Percentiles rank a stretch among this genome's conserved stretches.
These are phyloP conservation scores for Luperina testacea DNA, from an alignment of 2,888 invertebrate genomes.

Conservation along the genomic window DNA sequence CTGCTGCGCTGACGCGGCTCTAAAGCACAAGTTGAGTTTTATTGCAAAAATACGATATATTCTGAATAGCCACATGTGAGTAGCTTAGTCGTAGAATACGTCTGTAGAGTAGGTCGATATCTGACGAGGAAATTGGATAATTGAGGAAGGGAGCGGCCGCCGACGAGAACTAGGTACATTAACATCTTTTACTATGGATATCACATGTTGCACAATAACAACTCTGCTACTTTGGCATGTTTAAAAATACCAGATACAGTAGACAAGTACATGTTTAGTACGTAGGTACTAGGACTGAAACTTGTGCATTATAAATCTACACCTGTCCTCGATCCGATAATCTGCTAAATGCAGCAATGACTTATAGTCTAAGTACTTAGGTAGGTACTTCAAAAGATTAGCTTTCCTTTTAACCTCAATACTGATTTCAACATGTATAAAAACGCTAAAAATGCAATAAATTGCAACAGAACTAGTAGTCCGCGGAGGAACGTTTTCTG, in stretches of 20 bases:
- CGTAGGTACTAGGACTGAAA: background rate
- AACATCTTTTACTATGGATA: conserved; percentile 36
- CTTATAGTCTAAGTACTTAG: background rate
- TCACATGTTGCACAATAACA: conserved; percentile 45
- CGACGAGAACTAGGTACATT: conserved; percentile 52
- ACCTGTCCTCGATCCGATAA: background rate
- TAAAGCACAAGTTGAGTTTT: background rate
- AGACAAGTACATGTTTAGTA: background rate
- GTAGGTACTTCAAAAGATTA: background rate
- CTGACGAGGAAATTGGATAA: conserved; percentile 86
- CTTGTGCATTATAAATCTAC: background rate
- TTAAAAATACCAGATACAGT: conserved; percentile 1
- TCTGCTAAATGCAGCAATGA: background rate
- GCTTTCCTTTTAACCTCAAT: conserved; percentile 9
- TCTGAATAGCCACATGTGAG: conserved; percentile 44
- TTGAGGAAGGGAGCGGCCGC: conserved; percentile 86
- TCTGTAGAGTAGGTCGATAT: conserved; percentile 76
- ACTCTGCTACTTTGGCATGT: background rate
- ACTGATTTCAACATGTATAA: conserved; percentile 30
- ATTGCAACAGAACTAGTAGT: conserved; percentile 47
- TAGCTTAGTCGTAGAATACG: conserved; percentile 52
- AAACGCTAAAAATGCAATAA: conserved; percentile 34
- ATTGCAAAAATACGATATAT: conserved; percentile 31
- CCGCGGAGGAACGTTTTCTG: conserved; percentile 31
- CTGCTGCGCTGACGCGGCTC: background rate